phyloP scores from a whole-genome alignment of 2,113 vertebrate genomes.

The Labeo catla region DNA sequence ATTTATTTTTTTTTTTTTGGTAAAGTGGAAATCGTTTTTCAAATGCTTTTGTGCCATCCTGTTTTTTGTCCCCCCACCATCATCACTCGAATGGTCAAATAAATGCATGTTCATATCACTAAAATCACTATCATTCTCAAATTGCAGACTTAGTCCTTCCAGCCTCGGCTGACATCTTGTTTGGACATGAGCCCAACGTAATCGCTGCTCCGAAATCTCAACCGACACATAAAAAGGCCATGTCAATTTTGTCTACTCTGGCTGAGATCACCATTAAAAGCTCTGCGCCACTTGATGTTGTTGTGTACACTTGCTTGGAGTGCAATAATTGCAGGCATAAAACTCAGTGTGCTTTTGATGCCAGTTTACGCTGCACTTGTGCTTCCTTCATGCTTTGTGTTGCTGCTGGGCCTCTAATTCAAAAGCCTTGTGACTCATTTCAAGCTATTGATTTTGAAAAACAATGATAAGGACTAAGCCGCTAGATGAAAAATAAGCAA shows the following conservation, averaged over 20 bases:
- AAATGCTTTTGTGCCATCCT: neutral
- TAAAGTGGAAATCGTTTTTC: neutral
- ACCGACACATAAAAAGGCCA: constrained; percentile 8
- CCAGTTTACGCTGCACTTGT: constrained; percentile 22
- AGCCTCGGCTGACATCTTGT: neutral
- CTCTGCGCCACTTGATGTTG: constrained; percentile 15
- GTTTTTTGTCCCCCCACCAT: neutral
- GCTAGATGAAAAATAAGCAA: constrained; percentile 40
- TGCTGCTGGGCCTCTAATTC: constrained; percentile 47
- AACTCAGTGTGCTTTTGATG: constrained; percentile 1
- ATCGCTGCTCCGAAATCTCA: constrained; percentile 12
- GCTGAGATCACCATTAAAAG: constrained; percentile 35
- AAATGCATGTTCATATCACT: constrained; percentile 6
- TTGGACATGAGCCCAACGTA: constrained; percentile 7
- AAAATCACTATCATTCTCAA: constrained; percentile 16
- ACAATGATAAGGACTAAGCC: constrained; percentile 44
- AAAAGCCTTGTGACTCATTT: constrained; percentile 53
- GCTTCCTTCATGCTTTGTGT: constrained; percentile 49
- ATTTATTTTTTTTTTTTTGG: neutral
- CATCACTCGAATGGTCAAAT: neutral
- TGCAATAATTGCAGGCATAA: constrained; percentile 42
- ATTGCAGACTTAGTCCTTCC: neutral
- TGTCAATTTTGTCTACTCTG: constrained; percentile 15
- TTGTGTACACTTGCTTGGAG: constrained; percentile 39
- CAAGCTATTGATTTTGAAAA: constrained; percentile 61